Evolutionary conservation across 2,888 invertebrate genomes (phyloP), one percentile per base, ranked within the genome.

Genomic region (Apamea monoglypha): DNA sequence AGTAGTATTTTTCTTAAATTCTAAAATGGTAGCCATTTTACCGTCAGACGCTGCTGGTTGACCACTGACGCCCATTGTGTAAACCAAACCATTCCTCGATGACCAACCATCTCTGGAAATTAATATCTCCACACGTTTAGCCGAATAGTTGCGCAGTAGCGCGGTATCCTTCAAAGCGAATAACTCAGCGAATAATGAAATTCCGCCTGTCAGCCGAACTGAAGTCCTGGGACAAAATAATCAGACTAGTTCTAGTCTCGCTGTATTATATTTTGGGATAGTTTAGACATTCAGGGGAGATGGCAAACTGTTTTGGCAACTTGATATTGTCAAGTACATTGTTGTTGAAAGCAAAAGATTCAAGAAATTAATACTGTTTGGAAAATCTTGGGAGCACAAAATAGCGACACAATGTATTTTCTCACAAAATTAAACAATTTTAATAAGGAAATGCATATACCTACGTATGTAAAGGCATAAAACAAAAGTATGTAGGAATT

Each of bases 131-230:
- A 76, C 71, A 82, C 69, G 68, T 68, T 79, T 32, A 78, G 76
- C 77, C 69, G 18, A 86, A 88, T 87, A 88, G 76, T 78, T 81
- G 53, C 64, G 59, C 64, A 74, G 50, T 75, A 18, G 40, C 63
- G 71, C 47, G 68, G 70, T 61, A 79, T 76, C 64, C 75, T 74
- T 82, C 81, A 87, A 80, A 85, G 87, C 74, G 70, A 78, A 82
- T 81, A 78, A 77, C 80, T 72, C 64, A 12, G 70, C 36, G 81
- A 61, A 84, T 88, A 88, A 89, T 88, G 82, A 88, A 88, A 88
- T 89, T 88, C 89, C 86, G 59, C 76, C 32, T 61, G 81, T 86
- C 84, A 78, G 44, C 56, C 2, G n/a, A 14, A 68, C 66, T 79
- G 40, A 74, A 73, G 76, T 70, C 74, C 64, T 67, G 69, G 63